Evolutionary conservation across 2,888 invertebrate genomes (phyloP).

Genomic region (Crioceris asparagi): DNA sequence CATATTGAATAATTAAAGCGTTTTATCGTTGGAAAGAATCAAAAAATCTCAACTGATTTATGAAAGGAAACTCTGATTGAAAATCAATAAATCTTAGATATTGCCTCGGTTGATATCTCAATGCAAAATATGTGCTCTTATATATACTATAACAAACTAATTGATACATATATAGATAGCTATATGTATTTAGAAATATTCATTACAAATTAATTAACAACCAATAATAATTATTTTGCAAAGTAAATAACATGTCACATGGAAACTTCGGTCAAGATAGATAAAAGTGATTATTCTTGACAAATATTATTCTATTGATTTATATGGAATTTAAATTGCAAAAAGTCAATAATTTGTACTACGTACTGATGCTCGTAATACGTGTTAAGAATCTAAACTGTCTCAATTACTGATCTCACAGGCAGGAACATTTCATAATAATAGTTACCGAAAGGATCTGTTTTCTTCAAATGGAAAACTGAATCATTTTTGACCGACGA

Average conservation of each 20-base stretch:
- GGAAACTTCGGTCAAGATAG: conserved; percentile 15
- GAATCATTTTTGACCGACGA: too few relatives aligned
- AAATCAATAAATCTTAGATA: conserved; percentile 19
- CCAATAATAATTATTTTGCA: conserved; percentile 20
- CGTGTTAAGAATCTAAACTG: too few relatives aligned
- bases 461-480: too few relatives aligned
- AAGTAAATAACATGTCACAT: conserved; percentile 20
- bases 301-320: not conserved
- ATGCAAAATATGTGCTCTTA: not conserved
- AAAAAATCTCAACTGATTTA: conserved; percentile 19
- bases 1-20: conserved; percentile 5
- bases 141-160: conserved; percentile 15
- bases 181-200: conserved; percentile 20
- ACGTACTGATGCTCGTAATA: too few relatives aligned
- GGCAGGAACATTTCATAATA: too few relatives aligned
- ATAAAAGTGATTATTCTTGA: not conserved
- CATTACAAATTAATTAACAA: conserved; percentile 23
- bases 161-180: conserved; percentile 22
- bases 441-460: too few relatives aligned
- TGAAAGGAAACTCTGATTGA: conserved; percentile 16
- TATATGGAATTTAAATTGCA: conserved; percentile 7
- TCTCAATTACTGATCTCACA: too few relatives aligned
- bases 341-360: too few relatives aligned
- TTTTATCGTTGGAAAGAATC: too few relatives aligned
- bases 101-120: conserved; percentile 15